Evolutionary conservation across 2,797 vertebrate species (phyloP).

Genomic region (Scolopax bukidnonensis): DNA sequence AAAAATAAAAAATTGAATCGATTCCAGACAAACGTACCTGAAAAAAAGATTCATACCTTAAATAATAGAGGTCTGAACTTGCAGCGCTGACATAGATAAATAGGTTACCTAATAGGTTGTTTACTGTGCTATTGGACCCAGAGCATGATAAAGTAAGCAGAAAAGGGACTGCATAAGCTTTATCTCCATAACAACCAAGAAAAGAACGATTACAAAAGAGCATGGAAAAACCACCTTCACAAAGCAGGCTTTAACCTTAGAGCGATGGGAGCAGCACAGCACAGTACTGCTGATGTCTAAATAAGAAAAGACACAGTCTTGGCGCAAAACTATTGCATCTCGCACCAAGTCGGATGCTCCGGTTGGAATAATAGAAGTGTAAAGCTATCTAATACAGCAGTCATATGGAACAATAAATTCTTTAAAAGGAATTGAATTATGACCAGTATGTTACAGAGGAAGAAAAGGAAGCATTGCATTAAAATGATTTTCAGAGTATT

Average conservation of each 20-base stretch:
- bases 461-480: background rate
- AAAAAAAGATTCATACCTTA: conserved; percentile 74
- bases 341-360: background rate
- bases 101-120: conserved; percentile 84
- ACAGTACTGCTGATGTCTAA: conserved; percentile 56
- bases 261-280: conserved; percentile 35
- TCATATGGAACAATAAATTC: background rate
- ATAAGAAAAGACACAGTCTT: conserved; percentile 38
- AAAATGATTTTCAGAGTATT: background rate
- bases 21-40: conserved; percentile 71
- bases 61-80: conserved; percentile 81
- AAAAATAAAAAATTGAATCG: conserved; percentile 33
- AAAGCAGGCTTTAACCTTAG: conserved; percentile 68
- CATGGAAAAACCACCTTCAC: conserved; percentile 54
- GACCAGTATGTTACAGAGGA: background rate
- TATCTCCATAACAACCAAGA: conserved; percentile 77
- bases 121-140: conserved; percentile 79
- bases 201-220: conserved; percentile 66
- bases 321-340: conserved; percentile 26
- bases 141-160: conserved; percentile 74
- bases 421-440: conserved; percentile 10
- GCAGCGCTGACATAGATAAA: conserved; percentile 81
- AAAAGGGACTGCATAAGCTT: conserved; percentile 44
- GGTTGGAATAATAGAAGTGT: background rate
- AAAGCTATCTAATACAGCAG: background rate